Evolutionary conservation across 2,797 vertebrate species (phyloP).

Genomic region (Bothrops alternatus): DNA sequence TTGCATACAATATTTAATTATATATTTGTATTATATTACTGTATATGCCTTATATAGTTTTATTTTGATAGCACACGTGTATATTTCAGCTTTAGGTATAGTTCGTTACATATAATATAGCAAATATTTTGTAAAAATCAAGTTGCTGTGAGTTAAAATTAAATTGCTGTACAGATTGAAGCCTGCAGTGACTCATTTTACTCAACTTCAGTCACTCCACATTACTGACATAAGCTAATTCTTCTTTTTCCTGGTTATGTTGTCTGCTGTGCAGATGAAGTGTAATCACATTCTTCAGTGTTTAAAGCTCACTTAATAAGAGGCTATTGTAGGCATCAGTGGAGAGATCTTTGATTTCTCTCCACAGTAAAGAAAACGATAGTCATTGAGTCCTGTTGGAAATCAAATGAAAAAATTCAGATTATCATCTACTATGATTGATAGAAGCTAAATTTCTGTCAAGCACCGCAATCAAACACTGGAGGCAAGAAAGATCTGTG

Average conservation of each 20-base stretch:
- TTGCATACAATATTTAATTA: neutral
- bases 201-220: conserved; percentile 22
- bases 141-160: conserved; percentile 5
- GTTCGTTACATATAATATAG: neutral
- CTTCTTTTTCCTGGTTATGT: neutral
- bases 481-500: conserved; percentile 23
- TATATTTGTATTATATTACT: neutral
- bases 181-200: conserved; percentile 33
- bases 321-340: conserved; percentile 32
- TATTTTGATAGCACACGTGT: neutral
- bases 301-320: conserved; percentile 38
- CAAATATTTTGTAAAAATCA: neutral
- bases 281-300: conserved; percentile 31
- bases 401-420: conserved; percentile 58
- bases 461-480: conserved; percentile 54
- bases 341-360: conserved; percentile 47
- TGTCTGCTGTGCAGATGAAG: conserved; percentile 23
- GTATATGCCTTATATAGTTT: neutral
- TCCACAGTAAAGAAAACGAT: conserved; percentile 42
- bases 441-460: conserved; percentile 52
- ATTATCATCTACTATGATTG: conserved; percentile 54
- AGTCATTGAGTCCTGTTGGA: conserved; percentile 51
- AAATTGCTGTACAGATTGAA: conserved; percentile 1
- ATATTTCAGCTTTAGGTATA: neutral
- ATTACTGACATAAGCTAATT: conserved; percentile 7